Conservation (phyloP, 2,797 vertebrate genomes). For the Hoplostethus mediterraneus region DNA sequence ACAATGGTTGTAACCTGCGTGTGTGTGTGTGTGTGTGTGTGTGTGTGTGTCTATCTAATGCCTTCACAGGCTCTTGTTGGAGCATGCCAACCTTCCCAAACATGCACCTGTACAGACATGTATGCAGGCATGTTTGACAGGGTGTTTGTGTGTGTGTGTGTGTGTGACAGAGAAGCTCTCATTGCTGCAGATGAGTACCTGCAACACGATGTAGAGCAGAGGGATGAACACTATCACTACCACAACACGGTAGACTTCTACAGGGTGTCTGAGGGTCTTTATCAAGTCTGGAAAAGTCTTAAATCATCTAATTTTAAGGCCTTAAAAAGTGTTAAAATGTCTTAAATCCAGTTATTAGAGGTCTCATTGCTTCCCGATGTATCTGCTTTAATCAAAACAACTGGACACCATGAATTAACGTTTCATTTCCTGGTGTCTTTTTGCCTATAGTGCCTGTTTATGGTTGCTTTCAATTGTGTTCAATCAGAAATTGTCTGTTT, state of each 20-base stretch:
- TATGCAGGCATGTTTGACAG: constrained; percentile 45
- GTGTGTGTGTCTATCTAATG: constrained; percentile 6
- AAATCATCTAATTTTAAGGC: too few relatives aligned
- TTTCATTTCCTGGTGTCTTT: too few relatives aligned
- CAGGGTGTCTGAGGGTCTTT: too few relatives aligned
- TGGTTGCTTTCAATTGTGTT: too few relatives aligned
- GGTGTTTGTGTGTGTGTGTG: constrained; percentile 12
- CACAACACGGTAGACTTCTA: constrained; percentile 1
- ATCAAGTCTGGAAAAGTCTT: too few relatives aligned
- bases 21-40: constrained; percentile 2
- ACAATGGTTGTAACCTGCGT: constrained; percentile 1
- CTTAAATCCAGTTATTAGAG: too few relatives aligned
- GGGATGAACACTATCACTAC: background rate
- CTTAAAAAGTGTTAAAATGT: too few relatives aligned
- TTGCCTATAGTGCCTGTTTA: background rate
- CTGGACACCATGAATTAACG: too few relatives aligned
- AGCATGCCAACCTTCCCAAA: constrained; percentile 14
- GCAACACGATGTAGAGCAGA: constrained; percentile 12
- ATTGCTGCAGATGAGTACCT: constrained; percentile 27
- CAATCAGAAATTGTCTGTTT: too few relatives aligned
- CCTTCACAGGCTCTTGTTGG: constrained; percentile 7
- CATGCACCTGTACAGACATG: constrained; percentile 50
- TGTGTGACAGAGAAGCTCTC: constrained; percentile 5
- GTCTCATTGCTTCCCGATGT: too few relatives aligned
- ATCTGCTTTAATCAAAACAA: too few relatives aligned